A percentile compares a stretch with the other conserved stretches of the same genome.
These are phyloP conservation scores for Sclerodermus sp. DNA, from an alignment of 2,888 invertebrate species.

Conservation along the genomic window DNA sequence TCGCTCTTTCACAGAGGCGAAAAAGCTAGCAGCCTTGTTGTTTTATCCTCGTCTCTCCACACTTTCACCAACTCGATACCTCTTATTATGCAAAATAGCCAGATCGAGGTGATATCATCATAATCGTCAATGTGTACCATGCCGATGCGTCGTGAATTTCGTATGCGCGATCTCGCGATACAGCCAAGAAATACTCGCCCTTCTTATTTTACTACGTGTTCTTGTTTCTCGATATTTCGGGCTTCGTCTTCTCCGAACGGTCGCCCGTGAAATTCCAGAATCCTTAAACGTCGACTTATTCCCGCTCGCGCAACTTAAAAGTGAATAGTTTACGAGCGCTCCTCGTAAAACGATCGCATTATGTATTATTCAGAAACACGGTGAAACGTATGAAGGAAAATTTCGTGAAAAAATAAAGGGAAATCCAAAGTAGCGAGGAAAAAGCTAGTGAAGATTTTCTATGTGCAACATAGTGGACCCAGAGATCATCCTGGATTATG, in stretches of 20 bases:
- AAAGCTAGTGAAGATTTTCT: too few relatives aligned
- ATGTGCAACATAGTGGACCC: constrained; percentile 10
- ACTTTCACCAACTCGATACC: constrained; percentile 31
- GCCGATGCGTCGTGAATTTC: constrained; percentile 38
- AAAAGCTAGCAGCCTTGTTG: neutral
- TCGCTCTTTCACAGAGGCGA: neutral
- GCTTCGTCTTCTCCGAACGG: too few relatives aligned
- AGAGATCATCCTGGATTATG: constrained; percentile 39
- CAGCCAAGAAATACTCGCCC: constrained; percentile 7
- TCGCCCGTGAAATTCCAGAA: too few relatives aligned
- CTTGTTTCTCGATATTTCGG: constrained; percentile 2
- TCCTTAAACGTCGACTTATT: too few relatives aligned
- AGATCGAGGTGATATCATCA: constrained; percentile 42
- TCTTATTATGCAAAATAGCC: constrained; percentile 48
- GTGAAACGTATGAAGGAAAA: neutral
- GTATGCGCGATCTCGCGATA: constrained; percentile 26
- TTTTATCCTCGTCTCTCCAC: neutral
- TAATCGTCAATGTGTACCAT: constrained; percentile 39
- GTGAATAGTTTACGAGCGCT: too few relatives aligned
- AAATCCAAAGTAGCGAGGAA: too few relatives aligned
- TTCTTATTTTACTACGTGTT: constrained; percentile 10
- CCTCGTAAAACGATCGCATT: too few relatives aligned
- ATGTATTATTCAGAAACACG: too few relatives aligned
- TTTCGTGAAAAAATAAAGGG: neutral
- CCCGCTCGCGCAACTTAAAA: too few relatives aligned